These are phyloP conservation scores for Parasteatoda tepidariorum DNA, from an alignment of 1,140 invertebrate species.

Conservation along the genomic window DNA sequence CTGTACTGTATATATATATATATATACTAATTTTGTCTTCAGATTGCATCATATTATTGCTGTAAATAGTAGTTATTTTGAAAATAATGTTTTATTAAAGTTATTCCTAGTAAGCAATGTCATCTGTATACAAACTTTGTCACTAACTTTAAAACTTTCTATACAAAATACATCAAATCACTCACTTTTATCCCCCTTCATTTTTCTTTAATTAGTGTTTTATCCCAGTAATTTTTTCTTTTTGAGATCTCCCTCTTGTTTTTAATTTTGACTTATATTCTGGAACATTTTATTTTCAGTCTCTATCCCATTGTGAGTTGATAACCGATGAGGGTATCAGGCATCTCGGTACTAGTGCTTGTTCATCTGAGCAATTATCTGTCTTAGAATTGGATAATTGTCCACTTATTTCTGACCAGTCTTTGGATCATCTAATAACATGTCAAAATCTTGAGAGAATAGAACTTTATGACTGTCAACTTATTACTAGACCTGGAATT, in stretches of 20 bases:
- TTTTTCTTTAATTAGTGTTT: too few relatives aligned
- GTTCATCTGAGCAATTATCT: slow-evolving; percentile 89
- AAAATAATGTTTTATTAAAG: too few relatives aligned
- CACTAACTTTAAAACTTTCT: too few relatives aligned
- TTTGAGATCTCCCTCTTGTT: slow-evolving; percentile 41
- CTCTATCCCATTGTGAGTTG: slow-evolving; percentile 96
- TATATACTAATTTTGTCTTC: too few relatives aligned
- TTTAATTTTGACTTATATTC: background rate
- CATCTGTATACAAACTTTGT: too few relatives aligned
- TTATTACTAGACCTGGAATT: slow-evolving; percentile 96
- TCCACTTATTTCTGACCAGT: slow-evolving; percentile 97
- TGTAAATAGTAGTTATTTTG: too few relatives aligned
- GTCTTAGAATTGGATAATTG: slow-evolving; percentile 99
- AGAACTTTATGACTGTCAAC: slow-evolving; percentile 98
- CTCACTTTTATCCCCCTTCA: too few relatives aligned
- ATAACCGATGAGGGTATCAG: slow-evolving; percentile 98
- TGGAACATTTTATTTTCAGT: slow-evolving; percentile 73
- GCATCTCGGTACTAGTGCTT: slow-evolving; percentile 90
- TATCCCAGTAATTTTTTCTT: too few relatives aligned
- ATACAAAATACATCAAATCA: too few relatives aligned
- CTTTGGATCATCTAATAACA: slow-evolving; percentile 91
- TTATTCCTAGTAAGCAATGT: too few relatives aligned
- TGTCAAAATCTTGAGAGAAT: slow-evolving; percentile 96
- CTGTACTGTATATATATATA: too few relatives aligned
- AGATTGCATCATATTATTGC: too few relatives aligned